Percentiles rank a stretch among this genome's conserved stretches.
Evolutionary conservation across 2,888 invertebrate species (phyloP).

Genomic region (Sialis lutaria): DNA sequence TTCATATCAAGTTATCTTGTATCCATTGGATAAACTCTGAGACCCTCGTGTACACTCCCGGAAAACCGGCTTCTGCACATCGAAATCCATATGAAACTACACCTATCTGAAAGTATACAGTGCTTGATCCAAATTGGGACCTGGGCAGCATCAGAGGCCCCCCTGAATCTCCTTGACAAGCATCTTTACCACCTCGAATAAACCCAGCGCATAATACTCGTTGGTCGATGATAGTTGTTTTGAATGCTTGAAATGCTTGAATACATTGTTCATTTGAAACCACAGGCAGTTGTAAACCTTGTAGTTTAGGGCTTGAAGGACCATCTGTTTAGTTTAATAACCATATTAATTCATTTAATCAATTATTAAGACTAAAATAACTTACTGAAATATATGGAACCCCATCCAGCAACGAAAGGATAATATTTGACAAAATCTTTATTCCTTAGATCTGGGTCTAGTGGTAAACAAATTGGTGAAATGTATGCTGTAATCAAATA

Average conservation of each 20-base stretch:
- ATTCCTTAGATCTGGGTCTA: slow-evolving; percentile 29
- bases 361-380: slow-evolving; percentile 12
- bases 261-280: slow-evolving; percentile 41
- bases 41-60: slow-evolving; percentile 45
- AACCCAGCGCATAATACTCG: slow-evolving; percentile 54
- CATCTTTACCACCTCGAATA: slow-evolving; percentile 45
- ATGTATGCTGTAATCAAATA: slow-evolving; percentile 36
- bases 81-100: slow-evolving; percentile 48
- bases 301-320: slow-evolving; percentile 41
- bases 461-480: slow-evolving; percentile 60
- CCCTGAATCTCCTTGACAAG: slow-evolving; percentile 69
- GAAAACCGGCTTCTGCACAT: slow-evolving; percentile 41
- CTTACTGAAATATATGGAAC: slow-evolving; percentile 52
- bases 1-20: not conserved
- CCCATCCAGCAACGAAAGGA: slow-evolving; percentile 74
- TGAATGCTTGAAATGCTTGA: slow-evolving; percentile 34
- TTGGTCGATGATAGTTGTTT: slow-evolving; percentile 36
- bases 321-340: slow-evolving; percentile 35
- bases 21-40: slow-evolving; percentile 46
- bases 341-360: not conserved
- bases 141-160: slow-evolving; percentile 54
- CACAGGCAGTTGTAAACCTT: slow-evolving; percentile 55
- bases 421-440: slow-evolving; percentile 35
- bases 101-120: slow-evolving; percentile 36
- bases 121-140: slow-evolving; percentile 9